Percentiles rank a stretch among this genome's conserved stretches.
phyloP scores from a whole-genome alignment of 2,797 vertebrate species.

The Coccyzus lansbergi region DNA sequence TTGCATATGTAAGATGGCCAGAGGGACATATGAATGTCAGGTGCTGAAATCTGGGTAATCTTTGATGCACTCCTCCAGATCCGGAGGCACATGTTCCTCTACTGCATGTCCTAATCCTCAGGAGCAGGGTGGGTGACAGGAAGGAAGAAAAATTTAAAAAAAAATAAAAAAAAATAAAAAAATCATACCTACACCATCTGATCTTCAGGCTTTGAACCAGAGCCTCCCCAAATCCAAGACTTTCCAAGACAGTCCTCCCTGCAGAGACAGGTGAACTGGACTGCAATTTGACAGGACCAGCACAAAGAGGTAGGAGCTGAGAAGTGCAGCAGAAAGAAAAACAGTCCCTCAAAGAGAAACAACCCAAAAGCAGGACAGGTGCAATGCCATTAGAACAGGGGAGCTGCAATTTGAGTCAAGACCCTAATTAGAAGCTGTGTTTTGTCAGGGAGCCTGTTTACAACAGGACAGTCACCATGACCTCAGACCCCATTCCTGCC shows the following conservation, averaged over 20 bases:
- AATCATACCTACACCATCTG: background rate
- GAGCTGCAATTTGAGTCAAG: background rate
- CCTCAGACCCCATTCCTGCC: background rate
- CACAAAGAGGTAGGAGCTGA: fast-evolving
- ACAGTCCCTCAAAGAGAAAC: background rate
- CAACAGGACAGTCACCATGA: background rate
- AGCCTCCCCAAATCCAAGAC: background rate
- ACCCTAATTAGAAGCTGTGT: background rate
- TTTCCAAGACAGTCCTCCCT: background rate
- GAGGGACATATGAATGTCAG: background rate
- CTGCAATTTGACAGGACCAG: background rate
- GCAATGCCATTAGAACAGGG: background rate
- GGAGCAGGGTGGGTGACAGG: background rate
- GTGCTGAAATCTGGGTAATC: background rate
- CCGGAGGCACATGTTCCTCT: background rate
- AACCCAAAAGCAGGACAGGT: background rate
- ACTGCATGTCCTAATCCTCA: background rate
- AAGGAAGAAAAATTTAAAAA: background rate
- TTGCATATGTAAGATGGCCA: background rate
- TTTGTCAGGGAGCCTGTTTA: background rate
- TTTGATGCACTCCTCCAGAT: background rate
- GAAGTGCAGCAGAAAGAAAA: background rate
- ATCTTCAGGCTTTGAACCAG: background rate
- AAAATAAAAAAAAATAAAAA: background rate
- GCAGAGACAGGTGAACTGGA: background rate